phyloP scores from a whole-genome alignment of 2,797 vertebrate species.

The Geotrypetes seraphini region DNA sequence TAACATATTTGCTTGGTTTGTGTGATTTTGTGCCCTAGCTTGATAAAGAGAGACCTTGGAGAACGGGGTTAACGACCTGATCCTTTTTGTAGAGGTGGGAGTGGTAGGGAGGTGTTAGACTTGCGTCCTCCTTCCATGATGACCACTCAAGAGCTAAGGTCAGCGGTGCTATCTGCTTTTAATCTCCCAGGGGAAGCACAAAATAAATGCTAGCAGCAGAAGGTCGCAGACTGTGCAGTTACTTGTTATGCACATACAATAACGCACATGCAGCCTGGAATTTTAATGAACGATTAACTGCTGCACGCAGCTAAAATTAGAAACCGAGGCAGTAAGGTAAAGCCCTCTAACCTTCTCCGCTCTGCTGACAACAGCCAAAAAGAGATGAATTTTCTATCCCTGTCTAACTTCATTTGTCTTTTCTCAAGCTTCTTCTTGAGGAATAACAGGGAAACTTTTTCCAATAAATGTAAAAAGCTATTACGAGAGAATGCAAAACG shows the following conservation, averaged over 20 bases:
- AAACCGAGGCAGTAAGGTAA: conserved; percentile 37
- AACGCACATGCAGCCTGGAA: conserved; percentile 21
- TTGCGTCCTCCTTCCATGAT: neutral
- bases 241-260: neutral
- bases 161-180: neutral
- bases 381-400: neutral
- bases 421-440: neutral
- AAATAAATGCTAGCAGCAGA: neutral
- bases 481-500: too few relatives aligned
- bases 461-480: too few relatives aligned
- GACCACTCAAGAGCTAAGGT: neutral
- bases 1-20: too few relatives aligned
- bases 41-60: too few relatives aligned
- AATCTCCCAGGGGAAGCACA: neutral
- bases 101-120: neutral
- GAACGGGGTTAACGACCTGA: too few relatives aligned
- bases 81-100: too few relatives aligned
- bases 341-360: conserved; percentile 29
- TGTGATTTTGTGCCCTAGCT: too few relatives aligned
- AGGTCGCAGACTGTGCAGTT: neutral
- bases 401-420: neutral
- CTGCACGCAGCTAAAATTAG: conserved; percentile 34
- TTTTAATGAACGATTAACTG: conserved; percentile 20
- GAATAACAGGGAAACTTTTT: too few relatives aligned
- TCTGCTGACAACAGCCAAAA: conserved; percentile 1